Conservation (phyloP, 2,113 vertebrate genomes). For the Sigmodon hispidus region DNA sequence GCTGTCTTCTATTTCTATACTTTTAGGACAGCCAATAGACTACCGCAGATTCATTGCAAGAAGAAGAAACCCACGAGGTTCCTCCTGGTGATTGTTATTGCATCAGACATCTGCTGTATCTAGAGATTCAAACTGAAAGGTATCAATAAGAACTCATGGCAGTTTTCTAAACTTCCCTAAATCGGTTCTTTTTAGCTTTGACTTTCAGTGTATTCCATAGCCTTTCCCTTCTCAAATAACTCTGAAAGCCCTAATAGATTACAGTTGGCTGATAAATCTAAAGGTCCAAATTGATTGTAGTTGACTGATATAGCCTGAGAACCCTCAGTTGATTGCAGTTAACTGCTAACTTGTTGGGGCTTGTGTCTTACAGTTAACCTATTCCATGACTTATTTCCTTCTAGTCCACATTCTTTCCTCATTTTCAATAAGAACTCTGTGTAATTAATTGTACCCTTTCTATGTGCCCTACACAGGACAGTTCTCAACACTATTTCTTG, state of each 20-base stretch:
- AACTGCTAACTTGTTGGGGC: background rate
- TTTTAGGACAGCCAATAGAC: background rate
- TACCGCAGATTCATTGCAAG: background rate
- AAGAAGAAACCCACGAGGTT: background rate
- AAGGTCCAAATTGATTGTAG: background rate
- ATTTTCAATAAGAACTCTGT: background rate
- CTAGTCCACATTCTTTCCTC: background rate
- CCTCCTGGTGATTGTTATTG: background rate
- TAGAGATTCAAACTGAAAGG: background rate
- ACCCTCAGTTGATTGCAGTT: background rate
- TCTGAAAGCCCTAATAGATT: background rate
- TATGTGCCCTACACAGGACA: fast-evolving
- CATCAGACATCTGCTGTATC: background rate
- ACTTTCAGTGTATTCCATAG: background rate
- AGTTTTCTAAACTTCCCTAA: background rate
- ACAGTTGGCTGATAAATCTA: background rate
- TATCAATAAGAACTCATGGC: background rate
- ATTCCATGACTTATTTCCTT: background rate
- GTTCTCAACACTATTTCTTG: background rate
- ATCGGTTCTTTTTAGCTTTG: background rate
- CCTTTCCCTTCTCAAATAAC: background rate
- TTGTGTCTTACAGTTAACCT: background rate
- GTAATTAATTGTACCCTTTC: background rate
- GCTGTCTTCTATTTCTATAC: background rate
- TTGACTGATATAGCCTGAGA: background rate